Evolutionary conservation across 1,140 invertebrate species (phyloP).

Genomic region (Drosophila biarmipes): DNA sequence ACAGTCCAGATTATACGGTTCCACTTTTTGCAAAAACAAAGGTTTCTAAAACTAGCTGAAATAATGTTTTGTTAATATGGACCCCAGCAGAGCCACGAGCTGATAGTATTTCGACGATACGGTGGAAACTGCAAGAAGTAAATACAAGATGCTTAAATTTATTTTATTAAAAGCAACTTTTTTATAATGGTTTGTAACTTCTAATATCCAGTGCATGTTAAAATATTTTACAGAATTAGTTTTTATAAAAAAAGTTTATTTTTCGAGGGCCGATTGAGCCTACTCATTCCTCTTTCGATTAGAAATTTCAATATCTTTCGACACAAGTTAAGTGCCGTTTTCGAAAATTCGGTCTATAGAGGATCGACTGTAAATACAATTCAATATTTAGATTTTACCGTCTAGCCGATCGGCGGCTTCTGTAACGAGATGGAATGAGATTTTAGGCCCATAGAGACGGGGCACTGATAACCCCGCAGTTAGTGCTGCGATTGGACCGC

Average conservation of each 20-base stretch:
- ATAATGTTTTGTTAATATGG: constrained; percentile 30
- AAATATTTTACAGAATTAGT: too few relatives aligned
- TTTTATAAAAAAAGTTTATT: too few relatives aligned
- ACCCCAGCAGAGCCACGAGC: constrained; percentile 49
- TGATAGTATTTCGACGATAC: constrained; percentile 20
- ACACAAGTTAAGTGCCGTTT: neutral
- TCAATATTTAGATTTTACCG: constrained; percentile 17
- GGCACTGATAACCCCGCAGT: constrained; percentile 64
- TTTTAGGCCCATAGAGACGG: constrained; percentile 36
- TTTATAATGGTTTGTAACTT: too few relatives aligned
- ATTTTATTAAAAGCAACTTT: too few relatives aligned
- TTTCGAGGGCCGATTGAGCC: too few relatives aligned
- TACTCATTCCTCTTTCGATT: too few relatives aligned
- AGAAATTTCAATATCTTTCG: neutral
- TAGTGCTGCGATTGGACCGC: constrained; percentile 33
- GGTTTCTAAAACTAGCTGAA: constrained; percentile 46
- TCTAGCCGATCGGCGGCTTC: constrained; percentile 23
- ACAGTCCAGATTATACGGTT: constrained; percentile 44
- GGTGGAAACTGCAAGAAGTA: constrained; percentile 4
- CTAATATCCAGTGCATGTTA: too few relatives aligned
- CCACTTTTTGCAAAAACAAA: constrained; percentile 42
- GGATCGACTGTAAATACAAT: constrained; percentile 1
- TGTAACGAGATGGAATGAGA: constrained; percentile 36
- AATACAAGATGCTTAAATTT: neutral
- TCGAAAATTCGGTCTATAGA: neutral